Evolutionary conservation across 2,888 invertebrate genomes (phyloP).

Genomic region (Pyrochroa serraticornis): DNA sequence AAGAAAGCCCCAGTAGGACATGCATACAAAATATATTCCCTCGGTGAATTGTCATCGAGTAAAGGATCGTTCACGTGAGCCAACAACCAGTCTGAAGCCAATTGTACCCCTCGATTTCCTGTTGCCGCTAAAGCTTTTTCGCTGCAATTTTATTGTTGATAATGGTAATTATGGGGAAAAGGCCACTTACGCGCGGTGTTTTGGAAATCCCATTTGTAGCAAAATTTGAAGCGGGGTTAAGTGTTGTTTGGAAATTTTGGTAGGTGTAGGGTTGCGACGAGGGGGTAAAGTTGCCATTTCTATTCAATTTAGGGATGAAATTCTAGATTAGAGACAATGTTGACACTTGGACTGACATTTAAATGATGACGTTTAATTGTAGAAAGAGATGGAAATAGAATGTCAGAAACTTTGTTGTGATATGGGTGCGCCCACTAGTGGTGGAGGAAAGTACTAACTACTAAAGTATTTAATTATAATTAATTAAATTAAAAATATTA

Average conservation of each 20-base stretch:
- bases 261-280: conserved; percentile 74
- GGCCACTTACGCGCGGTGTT: conserved; percentile 82
- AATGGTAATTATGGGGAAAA: conserved; percentile 2
- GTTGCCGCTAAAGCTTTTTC: conserved; percentile 90
- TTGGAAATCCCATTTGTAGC: conserved; percentile 87
- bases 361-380: conserved; percentile 39
- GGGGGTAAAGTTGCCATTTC: conserved; percentile 79
- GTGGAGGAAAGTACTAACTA: too few relatives aligned
- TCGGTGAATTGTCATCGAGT: conserved; percentile 75
- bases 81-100: conserved; percentile 89
- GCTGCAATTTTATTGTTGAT: conserved; percentile 58
- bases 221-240: conserved; percentile 80
- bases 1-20: conserved; percentile 81
- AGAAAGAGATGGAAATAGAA: too few relatives aligned
- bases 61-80: conserved; percentile 87
- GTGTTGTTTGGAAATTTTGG: conserved; percentile 75
- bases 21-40: conserved; percentile 87
- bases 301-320: conserved; percentile 7
- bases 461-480: too few relatives aligned
- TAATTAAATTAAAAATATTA: too few relatives aligned
- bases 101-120: conserved; percentile 84
- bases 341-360: conserved; percentile 38
- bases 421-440: too few relatives aligned
- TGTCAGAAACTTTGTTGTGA: background rate
- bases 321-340: conserved; percentile 8